Conservation (phyloP, 2,113 vertebrate species). For the Heloderma charlesbogerti region DNA sequence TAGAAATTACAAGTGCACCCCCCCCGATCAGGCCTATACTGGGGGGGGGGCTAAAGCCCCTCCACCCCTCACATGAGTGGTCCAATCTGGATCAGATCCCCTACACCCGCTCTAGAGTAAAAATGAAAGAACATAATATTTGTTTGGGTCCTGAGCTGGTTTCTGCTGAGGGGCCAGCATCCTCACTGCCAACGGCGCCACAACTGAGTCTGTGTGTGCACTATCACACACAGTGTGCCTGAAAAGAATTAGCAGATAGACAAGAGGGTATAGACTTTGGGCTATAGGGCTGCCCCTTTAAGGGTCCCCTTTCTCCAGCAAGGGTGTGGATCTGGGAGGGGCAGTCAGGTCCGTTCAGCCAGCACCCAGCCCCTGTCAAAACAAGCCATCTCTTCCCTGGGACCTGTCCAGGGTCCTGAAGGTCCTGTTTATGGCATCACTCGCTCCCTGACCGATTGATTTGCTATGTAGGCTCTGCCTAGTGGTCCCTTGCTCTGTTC, state of each 20-base stretch:
- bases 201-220: neutral
- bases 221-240: too few relatives aligned
- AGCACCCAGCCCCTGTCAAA: neutral
- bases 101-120: too few relatives aligned
- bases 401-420: neutral
- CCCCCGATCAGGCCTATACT: too few relatives aligned
- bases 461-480: neutral
- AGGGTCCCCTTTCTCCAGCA: neutral
- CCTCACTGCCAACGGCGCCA: neutral
- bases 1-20: too few relatives aligned
- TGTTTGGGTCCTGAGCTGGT: too few relatives aligned
- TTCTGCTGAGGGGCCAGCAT: neutral
- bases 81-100: too few relatives aligned
- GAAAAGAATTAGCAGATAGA: neutral
- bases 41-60: too few relatives aligned
- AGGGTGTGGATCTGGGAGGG: neutral
- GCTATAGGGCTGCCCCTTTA: neutral
- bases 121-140: too few relatives aligned
- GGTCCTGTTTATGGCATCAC: too few relatives aligned
- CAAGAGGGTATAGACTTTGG: neutral
- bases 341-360: too few relatives aligned
- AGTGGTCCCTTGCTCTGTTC: neutral
- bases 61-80: too few relatives aligned
- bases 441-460: neutral
- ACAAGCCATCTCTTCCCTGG: neutral